Percentiles rank a stretch among this genome's conserved stretches.
Evolutionary conservation across 2,113 vertebrate genomes (phyloP).

Genomic region (Xiphias gladius): DNA sequence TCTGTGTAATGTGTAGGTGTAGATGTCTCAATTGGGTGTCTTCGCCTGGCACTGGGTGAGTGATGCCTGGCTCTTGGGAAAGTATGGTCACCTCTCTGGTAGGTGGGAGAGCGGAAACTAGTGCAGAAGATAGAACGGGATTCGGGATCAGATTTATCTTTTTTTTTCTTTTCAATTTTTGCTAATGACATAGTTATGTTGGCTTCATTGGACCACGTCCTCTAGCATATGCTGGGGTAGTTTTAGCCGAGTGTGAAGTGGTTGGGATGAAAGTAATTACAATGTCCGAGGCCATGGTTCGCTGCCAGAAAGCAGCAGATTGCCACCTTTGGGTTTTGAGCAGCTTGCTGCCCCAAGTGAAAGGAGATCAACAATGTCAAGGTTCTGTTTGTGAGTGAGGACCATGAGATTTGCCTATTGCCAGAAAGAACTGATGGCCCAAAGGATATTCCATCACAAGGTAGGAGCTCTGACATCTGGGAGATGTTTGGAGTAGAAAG

Average conservation of each 20-base stretch:
- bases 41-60: too few relatives aligned
- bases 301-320: background rate
- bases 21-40: background rate
- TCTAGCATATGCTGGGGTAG: background rate
- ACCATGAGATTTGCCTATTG: constrained; percentile 5
- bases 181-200: background rate
- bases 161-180: background rate
- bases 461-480: background rate
- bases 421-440: background rate
- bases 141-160: background rate
- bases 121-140: background rate
- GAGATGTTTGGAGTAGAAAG: background rate
- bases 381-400: background rate
- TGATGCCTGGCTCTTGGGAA: background rate
- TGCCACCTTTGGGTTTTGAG: background rate
- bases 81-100: background rate
- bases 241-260: background rate
- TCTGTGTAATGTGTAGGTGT: background rate
- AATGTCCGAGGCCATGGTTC: background rate
- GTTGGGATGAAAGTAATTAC: background rate
- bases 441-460: background rate
- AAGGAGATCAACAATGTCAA: background rate
- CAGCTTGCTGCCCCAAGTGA: background rate
- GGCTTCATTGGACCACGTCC: background rate
- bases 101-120: background rate